Evolutionary conservation across 1,140 invertebrate genomes (phyloP).

Genomic region (Drosophila ambigua): DNA sequence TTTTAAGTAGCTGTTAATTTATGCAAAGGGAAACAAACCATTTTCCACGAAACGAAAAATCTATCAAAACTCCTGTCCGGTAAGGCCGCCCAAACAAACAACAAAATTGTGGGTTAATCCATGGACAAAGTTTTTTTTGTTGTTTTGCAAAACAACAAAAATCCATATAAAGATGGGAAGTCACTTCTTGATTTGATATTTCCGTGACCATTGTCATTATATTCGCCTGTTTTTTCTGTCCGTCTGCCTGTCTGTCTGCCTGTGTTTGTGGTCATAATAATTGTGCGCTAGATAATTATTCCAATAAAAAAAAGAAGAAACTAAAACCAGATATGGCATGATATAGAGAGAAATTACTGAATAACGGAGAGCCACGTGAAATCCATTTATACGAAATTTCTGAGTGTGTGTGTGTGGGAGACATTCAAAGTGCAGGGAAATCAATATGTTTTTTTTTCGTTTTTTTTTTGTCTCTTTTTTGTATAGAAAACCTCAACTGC

Average conservation of each 20-base stretch:
- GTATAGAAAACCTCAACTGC: no score
- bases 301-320: slow-evolving; percentile 45
- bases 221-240: slow-evolving; percentile 24
- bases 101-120: slow-evolving; percentile 21
- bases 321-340: slow-evolving; percentile 23
- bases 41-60: slow-evolving; percentile 14
- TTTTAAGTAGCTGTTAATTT: slow-evolving; percentile 33
- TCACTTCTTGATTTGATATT: slow-evolving; percentile 68
- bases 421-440: neutral
- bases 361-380: neutral
- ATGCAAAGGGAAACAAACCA: slow-evolving; percentile 29
- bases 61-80: no score
- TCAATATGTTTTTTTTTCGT: neutral
- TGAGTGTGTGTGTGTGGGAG: no score
- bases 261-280: slow-evolving; percentile 6
- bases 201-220: slow-evolving; percentile 76
- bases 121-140: slow-evolving; percentile 14
- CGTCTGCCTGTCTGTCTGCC: slow-evolving; percentile 40
- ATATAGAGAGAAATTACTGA: slow-evolving; percentile 2
- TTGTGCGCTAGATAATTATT: slow-evolving; percentile 38
- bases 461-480: neutral
- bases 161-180: slow-evolving; percentile 18
- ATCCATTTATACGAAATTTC: no score
- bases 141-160: neutral
- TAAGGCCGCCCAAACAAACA: slow-evolving; percentile 17